These are phyloP conservation scores for Percopsis omiscomaycus DNA, from an alignment of 2,797 vertebrate species.

Conservation along the genomic window DNA sequence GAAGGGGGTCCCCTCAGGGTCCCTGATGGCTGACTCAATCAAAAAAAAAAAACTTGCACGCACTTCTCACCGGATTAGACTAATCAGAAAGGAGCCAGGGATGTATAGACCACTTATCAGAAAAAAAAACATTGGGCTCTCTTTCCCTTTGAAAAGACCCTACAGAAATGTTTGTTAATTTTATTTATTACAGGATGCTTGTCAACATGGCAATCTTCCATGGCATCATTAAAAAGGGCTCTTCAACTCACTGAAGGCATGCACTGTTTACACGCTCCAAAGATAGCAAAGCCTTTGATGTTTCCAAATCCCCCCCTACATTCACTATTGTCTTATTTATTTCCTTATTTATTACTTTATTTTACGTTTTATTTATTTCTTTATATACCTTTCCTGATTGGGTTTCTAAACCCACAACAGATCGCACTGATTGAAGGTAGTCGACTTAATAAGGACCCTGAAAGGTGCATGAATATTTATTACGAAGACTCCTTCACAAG, in stretches of 20 bases:
- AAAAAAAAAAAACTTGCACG: constrained; percentile 72
- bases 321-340: constrained; percentile 68
- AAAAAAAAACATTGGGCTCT: constrained; percentile 80
- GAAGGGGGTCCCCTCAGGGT: constrained; percentile 75
- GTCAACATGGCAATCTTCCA: constrained; percentile 85
- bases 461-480: constrained; percentile 79
- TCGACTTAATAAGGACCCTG: constrained; percentile 73
- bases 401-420: constrained; percentile 67
- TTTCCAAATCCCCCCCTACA: constrained; percentile 67
- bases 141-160: constrained; percentile 83
- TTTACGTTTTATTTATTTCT: constrained; percentile 28
- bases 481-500: constrained; percentile 64
- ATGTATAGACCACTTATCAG: constrained; percentile 84
- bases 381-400: constrained; percentile 47
- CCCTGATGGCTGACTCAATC: constrained; percentile 80
- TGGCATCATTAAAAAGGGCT: constrained; percentile 79
- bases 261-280: constrained; percentile 76
- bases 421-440: constrained; percentile 75
- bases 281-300: constrained; percentile 81
- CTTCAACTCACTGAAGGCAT: constrained; percentile 75
- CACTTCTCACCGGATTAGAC: constrained; percentile 86
- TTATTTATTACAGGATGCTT: constrained; percentile 85
- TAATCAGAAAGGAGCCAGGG: constrained; percentile 84
- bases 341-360: constrained; percentile 46
- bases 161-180: constrained; percentile 87